Percentiles rank a stretch among this genome's conserved stretches.
These are phyloP conservation scores for Abrostola triplasia DNA, from an alignment of 2,888 invertebrate species.

Conservation along the genomic window DNA sequence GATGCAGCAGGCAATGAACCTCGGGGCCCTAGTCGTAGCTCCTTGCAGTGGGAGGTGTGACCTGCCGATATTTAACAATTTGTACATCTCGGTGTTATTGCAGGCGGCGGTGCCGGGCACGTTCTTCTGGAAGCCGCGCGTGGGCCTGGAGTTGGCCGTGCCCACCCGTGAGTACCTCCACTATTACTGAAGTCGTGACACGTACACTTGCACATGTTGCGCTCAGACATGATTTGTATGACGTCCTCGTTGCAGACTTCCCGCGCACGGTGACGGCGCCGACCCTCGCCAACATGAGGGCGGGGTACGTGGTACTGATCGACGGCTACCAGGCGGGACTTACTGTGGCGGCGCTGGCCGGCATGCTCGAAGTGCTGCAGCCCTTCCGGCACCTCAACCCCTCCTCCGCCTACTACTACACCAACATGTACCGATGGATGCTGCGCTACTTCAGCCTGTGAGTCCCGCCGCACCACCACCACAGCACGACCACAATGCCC, in stretches of 20 bases:
- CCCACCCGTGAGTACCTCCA: constrained; percentile 15
- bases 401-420: constrained; percentile 15
- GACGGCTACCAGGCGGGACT: constrained; percentile 8
- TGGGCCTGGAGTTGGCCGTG: constrained; percentile 25
- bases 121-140: constrained; percentile 49
- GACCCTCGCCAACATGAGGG: not conserved
- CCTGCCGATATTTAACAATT: not conserved
- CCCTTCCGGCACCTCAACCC: constrained; percentile 5
- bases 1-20: too few relatives aligned
- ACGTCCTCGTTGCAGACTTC: not conserved
- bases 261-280: not conserved
- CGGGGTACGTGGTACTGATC: constrained; percentile 7
- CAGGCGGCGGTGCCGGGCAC: constrained; percentile 41
- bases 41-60: too few relatives aligned
- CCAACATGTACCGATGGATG: constrained; percentile 23
- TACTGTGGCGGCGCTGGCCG: constrained; percentile 7
- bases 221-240: too few relatives aligned
- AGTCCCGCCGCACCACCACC: not conserved
- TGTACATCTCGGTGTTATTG: constrained; percentile 4
- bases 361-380: not conserved
- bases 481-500: not conserved
- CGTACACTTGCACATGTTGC: not conserved
- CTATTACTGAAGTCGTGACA: not conserved
- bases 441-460: constrained; percentile 19
- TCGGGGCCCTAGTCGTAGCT: too few relatives aligned